Conservation (phyloP, 2,888 invertebrate genomes). For the Xanthia icteritia region DNA sequence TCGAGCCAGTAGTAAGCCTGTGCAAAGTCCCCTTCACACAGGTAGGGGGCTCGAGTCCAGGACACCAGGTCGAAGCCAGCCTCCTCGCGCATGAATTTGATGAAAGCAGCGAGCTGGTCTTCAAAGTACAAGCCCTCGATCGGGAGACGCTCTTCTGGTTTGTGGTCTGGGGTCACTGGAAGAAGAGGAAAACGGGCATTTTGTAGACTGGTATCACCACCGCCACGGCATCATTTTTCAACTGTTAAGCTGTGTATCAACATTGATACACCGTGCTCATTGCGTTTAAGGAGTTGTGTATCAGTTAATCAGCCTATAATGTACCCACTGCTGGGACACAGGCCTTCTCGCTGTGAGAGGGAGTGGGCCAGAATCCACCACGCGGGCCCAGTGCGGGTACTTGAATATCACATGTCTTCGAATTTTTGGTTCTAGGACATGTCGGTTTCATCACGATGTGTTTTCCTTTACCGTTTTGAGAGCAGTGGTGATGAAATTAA, state of each 20-base stretch:
- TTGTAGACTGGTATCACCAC: not conserved
- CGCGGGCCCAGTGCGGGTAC: too few species aligned
- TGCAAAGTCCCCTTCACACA: constrained; percentile 98
- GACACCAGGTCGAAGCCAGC: constrained; percentile 95
- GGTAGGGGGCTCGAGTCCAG: constrained; percentile 98
- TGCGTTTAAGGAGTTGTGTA: not conserved
- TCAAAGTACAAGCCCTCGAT: constrained; percentile 93
- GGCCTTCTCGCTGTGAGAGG: too few species aligned
- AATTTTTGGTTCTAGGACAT: too few species aligned
- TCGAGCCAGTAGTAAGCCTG: constrained; percentile 98
- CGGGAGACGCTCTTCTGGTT: constrained; percentile 92
- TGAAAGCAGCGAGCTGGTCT: constrained; percentile 94
- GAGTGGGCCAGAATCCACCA: too few species aligned
- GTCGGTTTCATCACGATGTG: too few species aligned
- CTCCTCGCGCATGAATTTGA: constrained; percentile 89
- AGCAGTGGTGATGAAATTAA: too few species aligned
- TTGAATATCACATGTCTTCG: too few species aligned
- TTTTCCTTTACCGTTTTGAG: too few species aligned
- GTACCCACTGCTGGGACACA: too few species aligned
- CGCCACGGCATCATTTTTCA: not conserved
- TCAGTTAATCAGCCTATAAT: not conserved
- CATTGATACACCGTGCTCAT: not conserved
- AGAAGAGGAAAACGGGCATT: not conserved
- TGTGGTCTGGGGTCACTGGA: constrained; percentile 92
- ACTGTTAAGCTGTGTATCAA: not conserved